Conservation (phyloP, 2,888 invertebrate species). For the Dynastes grantii region DNA sequence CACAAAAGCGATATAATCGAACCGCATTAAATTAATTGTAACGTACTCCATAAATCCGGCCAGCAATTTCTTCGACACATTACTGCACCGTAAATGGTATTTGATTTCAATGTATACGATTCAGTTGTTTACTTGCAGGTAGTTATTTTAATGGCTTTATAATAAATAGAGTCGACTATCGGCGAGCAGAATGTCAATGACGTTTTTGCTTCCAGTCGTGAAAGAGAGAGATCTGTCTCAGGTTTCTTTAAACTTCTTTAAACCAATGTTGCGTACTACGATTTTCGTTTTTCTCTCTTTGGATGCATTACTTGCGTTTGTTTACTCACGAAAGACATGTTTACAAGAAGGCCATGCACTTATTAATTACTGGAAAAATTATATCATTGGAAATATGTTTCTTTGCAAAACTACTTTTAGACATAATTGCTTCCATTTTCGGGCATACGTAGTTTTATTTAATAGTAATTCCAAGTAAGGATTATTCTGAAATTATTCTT, state of each 20-base stretch:
- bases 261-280: neutral
- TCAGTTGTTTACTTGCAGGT: constrained; percentile 1
- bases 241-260: neutral
- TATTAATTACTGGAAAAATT: neutral
- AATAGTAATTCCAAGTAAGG: too few relatives aligned
- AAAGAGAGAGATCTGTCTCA: neutral
- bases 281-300: neutral
- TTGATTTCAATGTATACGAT: constrained; percentile 7
- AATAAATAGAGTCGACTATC: neutral
- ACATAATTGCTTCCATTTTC: too few relatives aligned
- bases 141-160: constrained; percentile 17
- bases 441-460: too few relatives aligned
- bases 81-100: neutral
- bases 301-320: neutral
- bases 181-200: constrained; percentile 17
- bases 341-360: neutral
- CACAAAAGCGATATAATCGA: neutral
- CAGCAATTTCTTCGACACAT: constrained; percentile 2
- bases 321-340: neutral
- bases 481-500: too few relatives aligned
- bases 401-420: too few relatives aligned
- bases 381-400: neutral
- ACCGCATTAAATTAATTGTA: neutral
- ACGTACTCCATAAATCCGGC: neutral
- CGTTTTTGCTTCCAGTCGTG: neutral